A percentile compares a stretch with the other conserved stretches of the same genome.
Evolutionary conservation across 2,113 vertebrate genomes (phyloP).

Genomic region (Penelope pileata): DNA sequence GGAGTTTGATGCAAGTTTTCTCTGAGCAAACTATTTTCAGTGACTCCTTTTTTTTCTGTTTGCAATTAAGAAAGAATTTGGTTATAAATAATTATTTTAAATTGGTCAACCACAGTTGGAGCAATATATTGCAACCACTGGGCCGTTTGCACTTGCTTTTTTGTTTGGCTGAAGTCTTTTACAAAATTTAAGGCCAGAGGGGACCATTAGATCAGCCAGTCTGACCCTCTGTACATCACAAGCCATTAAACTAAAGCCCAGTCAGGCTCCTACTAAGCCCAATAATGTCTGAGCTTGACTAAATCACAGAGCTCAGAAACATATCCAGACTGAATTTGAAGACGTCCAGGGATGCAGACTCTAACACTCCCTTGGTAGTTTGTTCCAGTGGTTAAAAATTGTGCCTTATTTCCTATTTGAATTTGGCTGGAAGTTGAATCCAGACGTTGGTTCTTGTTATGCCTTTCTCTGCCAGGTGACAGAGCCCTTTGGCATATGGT

Average conservation of each 20-base stretch:
- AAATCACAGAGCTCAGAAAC: not conserved
- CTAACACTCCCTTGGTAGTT: not conserved
- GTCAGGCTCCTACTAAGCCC: not conserved
- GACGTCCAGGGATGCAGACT: not conserved
- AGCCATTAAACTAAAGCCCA: constrained; percentile 29
- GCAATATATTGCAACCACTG: not conserved
- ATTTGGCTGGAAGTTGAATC: constrained; percentile 6
- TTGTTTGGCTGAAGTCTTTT: not conserved
- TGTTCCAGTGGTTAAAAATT: constrained; percentile 35
- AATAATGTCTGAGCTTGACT: not conserved
- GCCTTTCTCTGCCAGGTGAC: constrained; percentile 5
- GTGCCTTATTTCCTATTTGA: constrained; percentile 41
- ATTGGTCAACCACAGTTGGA: not conserved
- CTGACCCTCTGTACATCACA: not conserved
- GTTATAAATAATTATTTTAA: not conserved
- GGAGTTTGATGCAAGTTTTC: constrained; percentile 19
- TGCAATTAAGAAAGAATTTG: not conserved
- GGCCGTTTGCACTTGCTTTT: not conserved
- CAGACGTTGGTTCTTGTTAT: not conserved
- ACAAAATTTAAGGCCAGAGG: constrained; percentile 17
- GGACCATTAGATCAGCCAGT: not conserved
- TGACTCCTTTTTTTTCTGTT: not conserved
- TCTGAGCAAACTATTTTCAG: not conserved
- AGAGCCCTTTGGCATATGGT: not conserved
- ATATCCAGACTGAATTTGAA: not conserved